Evolutionary conservation across 2,797 vertebrate genomes (phyloP), one percentile per base, ranked within the genome.

Genomic region (Sebastes steindachneri): DNA sequence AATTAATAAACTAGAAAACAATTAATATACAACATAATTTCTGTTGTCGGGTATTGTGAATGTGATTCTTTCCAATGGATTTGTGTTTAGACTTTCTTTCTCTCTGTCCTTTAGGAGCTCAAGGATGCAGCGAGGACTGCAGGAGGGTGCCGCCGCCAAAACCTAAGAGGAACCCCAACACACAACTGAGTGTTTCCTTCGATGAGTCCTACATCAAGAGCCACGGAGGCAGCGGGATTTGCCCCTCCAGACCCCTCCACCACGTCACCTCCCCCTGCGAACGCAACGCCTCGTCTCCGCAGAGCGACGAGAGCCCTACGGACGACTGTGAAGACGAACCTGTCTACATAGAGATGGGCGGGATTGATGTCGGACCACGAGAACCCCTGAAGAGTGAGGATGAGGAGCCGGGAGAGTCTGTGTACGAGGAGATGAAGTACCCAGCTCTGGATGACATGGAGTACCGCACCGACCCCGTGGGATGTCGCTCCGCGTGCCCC

Each of bases 361-460:
- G 98, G 11, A 92, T 95, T 57, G 98, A 98, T 70, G 96, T 97
- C 8, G 95, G 96, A 62, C 91, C 95, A 45, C 93, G 96, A 83
- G 97, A 99, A 89, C 95, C 96, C 28, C 89, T 95, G 88, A 97
- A 92, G 77, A 96, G 96, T 0, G 95, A 96, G 85, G 97, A 99
- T 7, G 98, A 99, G 90, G 98, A 99, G 92, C 97, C 97, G 62
- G 97, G 97, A 0, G 99, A 99, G 94, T 97, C 98, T 0, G 98
- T 99, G 81, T 99, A 99, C 0, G 99, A 99, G 92, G 99, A 99
- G 90, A 99, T 99, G 99, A 99, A 99, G 85, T 99, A 99, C 87
- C 98, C 98, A 12, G 95, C 95, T 65, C 96, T 98, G 82, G 98
- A 99, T 60, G 99, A 99, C 63, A 94, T 97, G 89, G 97, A 97